Base-by-base conservation (phyloP, 2,888 invertebrate species). In the Metalampra italica region DNA sequence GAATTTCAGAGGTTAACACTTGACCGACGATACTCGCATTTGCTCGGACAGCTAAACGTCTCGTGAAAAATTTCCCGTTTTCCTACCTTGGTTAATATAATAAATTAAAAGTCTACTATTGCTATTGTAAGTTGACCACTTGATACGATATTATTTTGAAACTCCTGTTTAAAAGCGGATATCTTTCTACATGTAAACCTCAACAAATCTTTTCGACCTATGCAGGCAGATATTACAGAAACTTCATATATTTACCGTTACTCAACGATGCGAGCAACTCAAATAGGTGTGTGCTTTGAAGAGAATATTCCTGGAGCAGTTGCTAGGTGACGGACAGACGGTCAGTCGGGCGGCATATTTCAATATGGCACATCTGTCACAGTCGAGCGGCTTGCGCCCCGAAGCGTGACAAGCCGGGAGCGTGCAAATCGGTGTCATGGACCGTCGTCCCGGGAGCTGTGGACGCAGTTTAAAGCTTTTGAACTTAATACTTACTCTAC, bases 351-450 rank as follows among this genome's bases (percentile, higher is more conserved):
- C 73, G 78, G 60, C 69, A 68, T 78, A 78, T 83, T 86, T 83
- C 87, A 88, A 88, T 88, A 88, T 83, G 80, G 71, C 64, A 71
- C 80, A 78, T 75, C 71, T 68, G 67, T 51, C 62, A 75, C 76
- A 72, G 68, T 59, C 68, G 75, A 77, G 57, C 60, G 78, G 54
- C 46, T 54, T 14, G 65, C 54, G 63, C 75, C 58, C 53, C 72
- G 72, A 75, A 78, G 72, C 82, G 82, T 80, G 64, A 71, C 71
- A 62, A 52, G 58, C 45, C 48, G 54, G 63, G 65, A 71, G 72
- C 76, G 74, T 73, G 75, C 65, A 69, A 82, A 80, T 78, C 75
- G 68, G 71, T 71, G 68, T 66, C 69, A 68, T 64, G 67, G 62
- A 57, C 59, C 60, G 64, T 56, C 57, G 51, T 51, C 32, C n/a